Percentiles rank a stretch among this genome's conserved stretches.
Evolutionary conservation across 92 coral and sea anemone species (phyloP).

Genomic region (Plumapathes pennacea): DNA sequence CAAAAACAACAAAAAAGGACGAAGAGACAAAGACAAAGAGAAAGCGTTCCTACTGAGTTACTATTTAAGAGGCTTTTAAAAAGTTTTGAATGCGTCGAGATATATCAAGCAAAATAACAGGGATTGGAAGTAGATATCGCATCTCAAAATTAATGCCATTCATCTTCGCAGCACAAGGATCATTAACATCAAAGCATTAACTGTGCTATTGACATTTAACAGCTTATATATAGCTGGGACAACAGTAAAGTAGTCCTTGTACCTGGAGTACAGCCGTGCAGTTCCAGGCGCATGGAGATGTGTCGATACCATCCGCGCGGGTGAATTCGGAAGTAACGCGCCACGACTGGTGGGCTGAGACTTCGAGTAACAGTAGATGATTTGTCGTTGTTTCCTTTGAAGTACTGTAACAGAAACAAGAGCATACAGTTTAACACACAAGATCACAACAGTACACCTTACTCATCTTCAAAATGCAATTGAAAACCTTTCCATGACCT

Average conservation of each 20-base stretch:
- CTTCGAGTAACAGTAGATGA: slow-evolving; percentile 61
- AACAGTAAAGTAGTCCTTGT: slow-evolving; percentile 1
- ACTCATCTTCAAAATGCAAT: no score
- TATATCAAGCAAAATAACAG: no score
- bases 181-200: not conserved
- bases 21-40: no score
- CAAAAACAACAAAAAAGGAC: no score
- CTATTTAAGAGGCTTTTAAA: no score
- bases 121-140: no score
- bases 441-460: no score
- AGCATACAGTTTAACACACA: not conserved
- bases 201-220: not conserved
- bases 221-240: no score
- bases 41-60: no score
- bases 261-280: slow-evolving; percentile 82
- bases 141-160: no score
- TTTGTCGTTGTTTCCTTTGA: slow-evolving; percentile 71
- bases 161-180: not conserved
- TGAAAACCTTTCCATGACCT: no score
- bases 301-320: slow-evolving; percentile 83
- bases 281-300: slow-evolving; percentile 71
- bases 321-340: slow-evolving; percentile 70
- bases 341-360: slow-evolving; percentile 51
- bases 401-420: slow-evolving; percentile 33
- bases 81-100: no score